Evolutionary conservation across 2,888 invertebrate species (phyloP).

Genomic region (Griposia aprilina): DNA sequence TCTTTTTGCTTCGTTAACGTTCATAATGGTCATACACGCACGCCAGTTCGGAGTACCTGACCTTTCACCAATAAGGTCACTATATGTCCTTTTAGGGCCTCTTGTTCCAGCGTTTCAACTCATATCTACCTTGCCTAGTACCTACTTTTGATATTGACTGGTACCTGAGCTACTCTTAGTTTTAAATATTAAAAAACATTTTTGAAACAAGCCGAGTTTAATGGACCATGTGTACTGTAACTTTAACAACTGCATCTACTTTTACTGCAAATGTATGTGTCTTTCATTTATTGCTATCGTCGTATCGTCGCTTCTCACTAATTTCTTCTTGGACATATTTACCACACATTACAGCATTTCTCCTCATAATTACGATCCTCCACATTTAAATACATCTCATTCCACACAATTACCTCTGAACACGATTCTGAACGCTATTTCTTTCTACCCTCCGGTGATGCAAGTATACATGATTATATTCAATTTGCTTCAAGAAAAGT

Average conservation of each 20-base stretch:
- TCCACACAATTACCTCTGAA: slow-evolving; percentile 44
- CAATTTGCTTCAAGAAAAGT: slow-evolving; percentile 61
- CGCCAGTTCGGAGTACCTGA: background rate
- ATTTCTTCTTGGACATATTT: slow-evolving; percentile 9
- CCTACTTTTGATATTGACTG: background rate
- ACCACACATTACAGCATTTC: slow-evolving; percentile 25
- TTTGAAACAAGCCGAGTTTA: background rate
- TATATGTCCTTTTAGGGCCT: background rate
- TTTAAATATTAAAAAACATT: background rate
- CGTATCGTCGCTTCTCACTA: background rate
- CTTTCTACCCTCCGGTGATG: slow-evolving; percentile 47
- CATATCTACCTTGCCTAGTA: background rate
- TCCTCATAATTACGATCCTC: slow-evolving; percentile 38
- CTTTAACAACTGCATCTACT: background rate
- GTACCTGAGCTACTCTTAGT: background rate
- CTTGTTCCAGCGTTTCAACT: background rate
- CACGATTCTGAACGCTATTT: slow-evolving; percentile 53
- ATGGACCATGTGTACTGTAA: background rate
- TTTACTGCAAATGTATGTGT: background rate
- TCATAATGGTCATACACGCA: background rate
- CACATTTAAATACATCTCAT: slow-evolving; percentile 41
- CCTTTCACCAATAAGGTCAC: background rate
- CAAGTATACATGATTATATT: slow-evolving; percentile 54
- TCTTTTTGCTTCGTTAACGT: background rate
- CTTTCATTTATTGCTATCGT: background rate